Percentiles rank a stretch among this genome's conserved stretches.
phyloP scores from a whole-genome alignment of 2,113 vertebrate genomes.

The Okapia johnstoni region DNA sequence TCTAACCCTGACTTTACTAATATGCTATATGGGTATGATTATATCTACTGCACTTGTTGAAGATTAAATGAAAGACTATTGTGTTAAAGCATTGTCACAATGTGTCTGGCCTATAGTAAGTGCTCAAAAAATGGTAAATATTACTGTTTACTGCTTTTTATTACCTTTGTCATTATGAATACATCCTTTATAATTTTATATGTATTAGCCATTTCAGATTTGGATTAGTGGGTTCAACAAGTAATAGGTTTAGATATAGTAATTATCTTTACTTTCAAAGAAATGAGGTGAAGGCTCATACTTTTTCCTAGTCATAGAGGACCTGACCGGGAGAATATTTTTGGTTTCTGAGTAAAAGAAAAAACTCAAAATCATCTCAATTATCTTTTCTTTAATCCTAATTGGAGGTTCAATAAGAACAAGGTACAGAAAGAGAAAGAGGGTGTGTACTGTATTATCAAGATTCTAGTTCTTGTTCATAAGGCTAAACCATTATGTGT shows the following conservation, averaged over 20 bases:
- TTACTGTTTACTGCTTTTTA: background rate
- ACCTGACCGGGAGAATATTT: background rate
- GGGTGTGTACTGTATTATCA: background rate
- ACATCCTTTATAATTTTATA: background rate
- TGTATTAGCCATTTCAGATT: background rate
- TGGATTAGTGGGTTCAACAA: background rate
- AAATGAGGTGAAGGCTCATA: background rate
- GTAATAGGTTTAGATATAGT: background rate
- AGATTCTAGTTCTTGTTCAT: background rate
- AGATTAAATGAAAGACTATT: background rate
- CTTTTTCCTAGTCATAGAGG: background rate
- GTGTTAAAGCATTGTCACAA: background rate
- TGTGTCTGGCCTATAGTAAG: background rate
- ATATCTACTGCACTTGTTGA: background rate
- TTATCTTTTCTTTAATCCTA: background rate
- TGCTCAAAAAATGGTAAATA: background rate
- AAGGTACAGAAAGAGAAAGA: background rate
- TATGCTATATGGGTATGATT: background rate
- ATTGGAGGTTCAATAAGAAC: background rate
- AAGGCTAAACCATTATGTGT: background rate
- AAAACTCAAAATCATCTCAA: background rate
- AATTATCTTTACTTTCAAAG: background rate
- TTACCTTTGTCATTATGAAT: background rate
- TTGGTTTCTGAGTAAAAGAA: background rate
- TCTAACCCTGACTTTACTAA: background rate